Percentiles rank a stretch among this genome's conserved stretches.
These are phyloP conservation scores for Phocoena phocoena DNA, from an alignment of 2,113 vertebrate genomes.

Conservation along the genomic window DNA sequence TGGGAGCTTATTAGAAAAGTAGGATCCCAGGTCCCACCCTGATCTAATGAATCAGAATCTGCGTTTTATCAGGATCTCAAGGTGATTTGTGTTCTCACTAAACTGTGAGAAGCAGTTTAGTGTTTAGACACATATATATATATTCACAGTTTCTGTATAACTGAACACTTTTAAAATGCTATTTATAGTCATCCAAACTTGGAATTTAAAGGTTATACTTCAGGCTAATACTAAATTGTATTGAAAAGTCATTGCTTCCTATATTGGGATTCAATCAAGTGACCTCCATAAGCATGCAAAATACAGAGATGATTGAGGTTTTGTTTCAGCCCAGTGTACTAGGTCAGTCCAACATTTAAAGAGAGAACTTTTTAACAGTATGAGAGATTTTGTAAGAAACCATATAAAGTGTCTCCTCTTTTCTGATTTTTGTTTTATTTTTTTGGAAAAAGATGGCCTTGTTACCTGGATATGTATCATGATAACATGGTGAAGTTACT, in stretches of 20 bases:
- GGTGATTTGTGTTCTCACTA: neutral
- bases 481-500: neutral
- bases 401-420: neutral
- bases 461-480: neutral
- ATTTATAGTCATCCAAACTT: neutral
- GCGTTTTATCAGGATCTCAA: neutral
- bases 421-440: neutral
- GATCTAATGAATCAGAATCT: constrained; percentile 1
- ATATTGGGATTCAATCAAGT: neutral
- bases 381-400: neutral
- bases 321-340: neutral
- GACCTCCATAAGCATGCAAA: neutral
- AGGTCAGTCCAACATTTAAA: neutral
- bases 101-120: neutral
- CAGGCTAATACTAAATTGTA: neutral
- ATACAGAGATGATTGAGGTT: neutral
- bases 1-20: neutral
- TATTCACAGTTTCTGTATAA: neutral
- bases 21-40: neutral
- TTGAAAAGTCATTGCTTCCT: neutral
- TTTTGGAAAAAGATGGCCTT: neutral
- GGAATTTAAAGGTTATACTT: neutral
- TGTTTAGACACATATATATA: neutral
- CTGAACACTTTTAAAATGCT: neutral
- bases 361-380: neutral